Percentiles rank a stretch among this genome's conserved stretches.
Evolutionary conservation across 1,140 invertebrate genomes (phyloP).

Genomic region (Drosophila tani): DNA sequence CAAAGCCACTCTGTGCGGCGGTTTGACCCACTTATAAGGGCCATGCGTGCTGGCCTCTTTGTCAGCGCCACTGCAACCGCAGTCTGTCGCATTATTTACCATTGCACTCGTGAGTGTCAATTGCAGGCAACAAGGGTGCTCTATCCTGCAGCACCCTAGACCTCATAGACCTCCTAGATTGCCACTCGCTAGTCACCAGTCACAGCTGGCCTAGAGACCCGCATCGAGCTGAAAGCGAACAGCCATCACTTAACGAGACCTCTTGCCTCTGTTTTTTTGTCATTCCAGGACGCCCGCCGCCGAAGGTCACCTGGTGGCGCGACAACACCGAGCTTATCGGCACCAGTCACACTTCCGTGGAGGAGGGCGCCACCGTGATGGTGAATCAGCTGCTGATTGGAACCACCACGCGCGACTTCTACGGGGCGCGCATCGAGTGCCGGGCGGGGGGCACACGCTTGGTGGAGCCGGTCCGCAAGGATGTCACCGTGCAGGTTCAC

Average conservation of each 20-base stretch:
- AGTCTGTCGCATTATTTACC: conserved; percentile 49
- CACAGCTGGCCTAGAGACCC: conserved; percentile 14
- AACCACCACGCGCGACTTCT: conserved; percentile 87
- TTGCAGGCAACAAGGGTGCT: conserved; percentile 30
- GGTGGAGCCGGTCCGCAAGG: conserved; percentile 86
- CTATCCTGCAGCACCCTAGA: background rate
- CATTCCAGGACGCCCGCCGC: conserved; percentile 88
- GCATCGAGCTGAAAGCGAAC: conserved; percentile 8
- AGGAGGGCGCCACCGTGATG: conserved; percentile 86
- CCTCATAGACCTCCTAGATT: conserved; percentile 5
- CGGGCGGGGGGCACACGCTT: conserved; percentile 89
- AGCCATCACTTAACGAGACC: conserved; percentile 8
- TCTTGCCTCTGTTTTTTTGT: background rate
- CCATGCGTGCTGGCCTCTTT: conserved; percentile 13
- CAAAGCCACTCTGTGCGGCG: background rate
- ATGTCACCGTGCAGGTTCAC: conserved; percentile 89
- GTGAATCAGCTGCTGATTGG: conserved; percentile 89
- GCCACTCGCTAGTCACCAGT: conserved; percentile 7
- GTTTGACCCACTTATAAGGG: conserved; percentile 45
- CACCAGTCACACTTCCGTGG: conserved; percentile 87
- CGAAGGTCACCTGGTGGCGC: conserved; percentile 92
- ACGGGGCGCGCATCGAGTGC: conserved; percentile 88
- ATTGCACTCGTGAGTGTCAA: conserved; percentile 42
- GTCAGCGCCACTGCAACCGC: conserved; percentile 24
- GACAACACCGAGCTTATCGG: conserved; percentile 89